phyloP scores from a whole-genome alignment of 1,140 invertebrate species.

The Bombus haemorrhoidalis region DNA sequence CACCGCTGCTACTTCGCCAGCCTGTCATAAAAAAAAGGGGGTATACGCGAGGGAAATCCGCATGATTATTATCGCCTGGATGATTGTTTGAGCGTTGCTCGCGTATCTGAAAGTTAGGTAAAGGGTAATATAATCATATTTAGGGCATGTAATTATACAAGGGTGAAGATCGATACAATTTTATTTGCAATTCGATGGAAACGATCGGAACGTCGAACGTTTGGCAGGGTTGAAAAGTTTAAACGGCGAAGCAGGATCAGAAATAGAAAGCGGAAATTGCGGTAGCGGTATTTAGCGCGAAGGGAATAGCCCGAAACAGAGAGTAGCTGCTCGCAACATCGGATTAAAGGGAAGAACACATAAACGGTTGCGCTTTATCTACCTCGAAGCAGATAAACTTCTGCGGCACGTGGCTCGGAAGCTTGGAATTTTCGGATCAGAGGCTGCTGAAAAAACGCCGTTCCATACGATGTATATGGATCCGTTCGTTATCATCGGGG shows the following conservation, averaged over 20 bases:
- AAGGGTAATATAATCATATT: no score
- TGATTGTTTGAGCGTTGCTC: neutral
- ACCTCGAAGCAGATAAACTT: conserved; percentile 28
- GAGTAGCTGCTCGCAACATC: neutral
- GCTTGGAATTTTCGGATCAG: neutral
- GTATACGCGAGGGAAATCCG: conserved; percentile 40
- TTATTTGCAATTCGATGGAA: neutral
- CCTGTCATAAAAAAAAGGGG: conserved; percentile 46
- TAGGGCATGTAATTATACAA: no score
- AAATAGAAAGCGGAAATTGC: neutral
- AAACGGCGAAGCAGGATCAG: neutral
- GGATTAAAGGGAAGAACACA: conserved; percentile 30
- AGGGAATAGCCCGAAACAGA: conserved; percentile 22
- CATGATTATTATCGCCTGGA: neutral
- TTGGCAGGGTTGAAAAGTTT: neutral
- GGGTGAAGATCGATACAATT: no score
- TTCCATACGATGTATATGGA: no score
- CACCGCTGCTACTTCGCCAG: conserved; percentile 75
- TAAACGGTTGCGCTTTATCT: conserved; percentile 35
- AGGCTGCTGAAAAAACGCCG: no score
- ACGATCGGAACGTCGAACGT: neutral
- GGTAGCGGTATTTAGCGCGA: neutral
- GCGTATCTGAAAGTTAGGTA: no score
- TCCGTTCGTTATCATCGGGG: no score
- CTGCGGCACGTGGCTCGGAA: neutral